Evolutionary conservation across 2,113 vertebrate genomes (phyloP).

Genomic region (Calonectris borealis): DNA sequence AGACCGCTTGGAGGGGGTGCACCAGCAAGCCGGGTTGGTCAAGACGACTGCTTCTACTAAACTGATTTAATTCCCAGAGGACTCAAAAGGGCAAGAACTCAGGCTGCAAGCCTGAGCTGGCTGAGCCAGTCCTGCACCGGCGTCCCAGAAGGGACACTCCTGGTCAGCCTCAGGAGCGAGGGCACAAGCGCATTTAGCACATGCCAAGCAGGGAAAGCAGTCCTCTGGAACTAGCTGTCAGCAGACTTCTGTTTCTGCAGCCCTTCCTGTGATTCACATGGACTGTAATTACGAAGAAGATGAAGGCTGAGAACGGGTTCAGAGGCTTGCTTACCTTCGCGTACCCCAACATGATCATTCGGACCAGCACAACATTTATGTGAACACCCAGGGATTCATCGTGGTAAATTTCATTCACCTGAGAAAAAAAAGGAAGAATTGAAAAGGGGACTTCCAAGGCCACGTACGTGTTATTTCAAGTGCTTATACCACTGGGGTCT

Average conservation of each 20-base stretch:
- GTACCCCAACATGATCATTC: constrained; percentile 98
- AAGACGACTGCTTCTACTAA: neutral
- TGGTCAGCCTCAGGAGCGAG: neutral
- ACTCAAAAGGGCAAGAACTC: neutral
- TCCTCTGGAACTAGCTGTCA: neutral
- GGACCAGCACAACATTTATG: constrained; percentile 95
- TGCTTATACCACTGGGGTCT: neutral
- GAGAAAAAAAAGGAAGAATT: neutral
- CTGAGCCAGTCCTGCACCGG: neutral
- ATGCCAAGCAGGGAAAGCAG: neutral
- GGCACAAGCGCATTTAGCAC: too few species aligned
- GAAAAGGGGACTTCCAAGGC: neutral
- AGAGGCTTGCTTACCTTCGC: constrained; percentile 83
- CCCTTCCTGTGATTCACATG: accelerated
- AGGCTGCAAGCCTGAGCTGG: neutral
- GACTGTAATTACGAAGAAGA: neutral
- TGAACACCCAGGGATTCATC: constrained; percentile 94
- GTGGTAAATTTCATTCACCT: constrained; percentile 99
- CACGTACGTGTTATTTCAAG: accelerated
- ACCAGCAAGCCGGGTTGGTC: neutral
- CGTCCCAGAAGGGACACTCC: neutral
- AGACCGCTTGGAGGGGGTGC: neutral
- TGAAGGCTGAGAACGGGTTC: accelerated
- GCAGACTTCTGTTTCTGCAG: neutral
- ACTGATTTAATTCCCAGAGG: neutral